Evolutionary conservation across 2,113 vertebrate species (phyloP), one percentile per base, ranked within the genome.

Genomic region (Lycaon pictus): DNA sequence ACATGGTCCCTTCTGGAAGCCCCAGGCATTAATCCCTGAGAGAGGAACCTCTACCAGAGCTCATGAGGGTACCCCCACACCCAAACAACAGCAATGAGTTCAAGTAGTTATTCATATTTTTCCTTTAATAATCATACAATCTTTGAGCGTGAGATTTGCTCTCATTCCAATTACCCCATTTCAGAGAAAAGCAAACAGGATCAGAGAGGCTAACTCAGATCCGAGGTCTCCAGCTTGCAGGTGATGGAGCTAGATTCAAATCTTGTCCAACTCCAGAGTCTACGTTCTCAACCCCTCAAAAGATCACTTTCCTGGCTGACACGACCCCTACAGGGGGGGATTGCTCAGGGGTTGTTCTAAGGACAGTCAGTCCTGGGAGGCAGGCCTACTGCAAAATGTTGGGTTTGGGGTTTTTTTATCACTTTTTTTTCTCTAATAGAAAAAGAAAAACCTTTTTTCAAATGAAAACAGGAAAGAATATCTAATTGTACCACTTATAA

Each of bases 291-390:
- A 0, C 58, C 43, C 43, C 83, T 29, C 23, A 0, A 17, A 43
- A 63, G 19, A 35, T n/a, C 16, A 8, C 25, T 56, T 48, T 81
- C 16, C 32, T 23, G 11, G n/a, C 37, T 20, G 0, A 23, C 74
- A n/a, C 13, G 37, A 51, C 19, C 29, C 37, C 58, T 23, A 23
- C 25, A 4, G 56, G 1, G 20, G 80, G 25, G 6, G 63, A 25
- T 60, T 56, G 35, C 23, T 12, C 0, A 0, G 35, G 22, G 7
- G 19, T 27, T 27, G 2, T 22, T n/a, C 58, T 5, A 11, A 48
- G 27, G 32, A 27, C 27, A 4, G 29, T 9, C 62, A 1, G 9
- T 48, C 58, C 81, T 25, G 8, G 32, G 32, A 17, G 35, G 56
- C 76, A 13, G 32, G 77, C 29, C 22, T 27, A 5, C 27, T 11